Evolutionary conservation across 2,797 vertebrate genomes (phyloP), one percentile per base, ranked within the genome.

Genomic region (Spheniscus humboldti): DNA sequence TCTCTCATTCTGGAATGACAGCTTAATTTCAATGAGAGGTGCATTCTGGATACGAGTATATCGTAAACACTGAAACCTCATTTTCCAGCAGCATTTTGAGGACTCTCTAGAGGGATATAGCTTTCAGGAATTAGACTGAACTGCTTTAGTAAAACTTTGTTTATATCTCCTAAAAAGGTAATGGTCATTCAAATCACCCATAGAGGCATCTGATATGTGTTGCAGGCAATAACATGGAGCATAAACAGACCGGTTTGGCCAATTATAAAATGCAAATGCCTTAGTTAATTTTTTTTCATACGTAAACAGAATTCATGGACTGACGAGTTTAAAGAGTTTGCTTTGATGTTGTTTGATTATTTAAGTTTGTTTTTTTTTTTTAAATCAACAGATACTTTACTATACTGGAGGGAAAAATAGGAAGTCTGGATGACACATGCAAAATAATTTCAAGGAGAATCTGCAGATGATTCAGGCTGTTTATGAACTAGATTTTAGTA

Each of bases 291-390:
- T 91, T 67, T 67, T 59, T 37, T 67, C 0, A 12, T 27, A 52
- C 53, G 12, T 18, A 23, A 62, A 71, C 16, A 52, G 45, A 56
- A 82, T 59, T 59, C 17, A 11, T 55, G 15, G 35, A 28, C 30
- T n/a, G 10, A 79, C 16, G 13, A 53, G 5, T 53, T 89, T 64
- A 15, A 24, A 28, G 31, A 37, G 10, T 39, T 83, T 60, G 6
- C 20, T 48, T 9, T 47, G 2, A 50, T n/a, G 5, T 48, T 45
- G 22, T 83, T 72, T 35, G 20, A 53, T 62, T 66, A 41, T 13
- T 55, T 35, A 17, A 12, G 43, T 0, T 18, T 0, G 0, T 20
- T 0, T 8, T 6, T 14, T 45, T 82, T 60, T 35, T 68, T 63
- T 24, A 18, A 81, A 45, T 39, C 10, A 56, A 37, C 4, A 63